These are phyloP conservation scores for Megalurothrips usitatus DNA, from an alignment of 2,888 invertebrate genomes.

Conservation along the genomic window DNA sequence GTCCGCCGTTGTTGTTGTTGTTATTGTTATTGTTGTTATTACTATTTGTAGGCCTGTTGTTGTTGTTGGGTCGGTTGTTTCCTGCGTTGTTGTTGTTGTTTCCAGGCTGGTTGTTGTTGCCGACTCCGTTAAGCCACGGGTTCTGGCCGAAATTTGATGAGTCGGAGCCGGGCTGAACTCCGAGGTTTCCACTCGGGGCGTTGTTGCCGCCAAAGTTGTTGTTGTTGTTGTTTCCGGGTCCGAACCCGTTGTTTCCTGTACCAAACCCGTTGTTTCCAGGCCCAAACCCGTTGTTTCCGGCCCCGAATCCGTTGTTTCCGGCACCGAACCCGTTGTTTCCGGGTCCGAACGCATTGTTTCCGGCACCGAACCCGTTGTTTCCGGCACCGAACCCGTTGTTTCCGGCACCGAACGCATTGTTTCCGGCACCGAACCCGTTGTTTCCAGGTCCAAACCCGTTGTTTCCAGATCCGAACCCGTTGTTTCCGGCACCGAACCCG, in stretches of 20 bases:
- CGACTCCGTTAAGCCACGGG: neutral
- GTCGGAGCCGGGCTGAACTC: neutral
- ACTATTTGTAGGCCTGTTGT: neutral
- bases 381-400: neutral
- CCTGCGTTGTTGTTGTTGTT: neutral
- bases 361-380: neutral
- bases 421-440: neutral
- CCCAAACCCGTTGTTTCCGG: neutral
- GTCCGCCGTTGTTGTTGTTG: neutral
- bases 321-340: neutral
- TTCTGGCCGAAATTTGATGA: neutral
- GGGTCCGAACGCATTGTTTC: neutral
- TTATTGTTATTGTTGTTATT: neutral
- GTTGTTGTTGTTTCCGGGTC: constrained; percentile 23
- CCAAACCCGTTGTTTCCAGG: neutral
- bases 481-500: neutral
- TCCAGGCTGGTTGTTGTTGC: neutral
- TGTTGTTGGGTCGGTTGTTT: neutral
- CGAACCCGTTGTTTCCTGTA: neutral
- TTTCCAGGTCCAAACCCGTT: neutral
- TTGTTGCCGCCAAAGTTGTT: constrained; percentile 26
- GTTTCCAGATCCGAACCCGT: constrained; percentile 14
- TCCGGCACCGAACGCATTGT: neutral
- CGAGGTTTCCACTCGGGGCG: neutral
- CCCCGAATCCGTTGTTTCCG: neutral